Evolutionary conservation across 2,888 invertebrate genomes (phyloP).

Genomic region (Hymenopus coronatus): DNA sequence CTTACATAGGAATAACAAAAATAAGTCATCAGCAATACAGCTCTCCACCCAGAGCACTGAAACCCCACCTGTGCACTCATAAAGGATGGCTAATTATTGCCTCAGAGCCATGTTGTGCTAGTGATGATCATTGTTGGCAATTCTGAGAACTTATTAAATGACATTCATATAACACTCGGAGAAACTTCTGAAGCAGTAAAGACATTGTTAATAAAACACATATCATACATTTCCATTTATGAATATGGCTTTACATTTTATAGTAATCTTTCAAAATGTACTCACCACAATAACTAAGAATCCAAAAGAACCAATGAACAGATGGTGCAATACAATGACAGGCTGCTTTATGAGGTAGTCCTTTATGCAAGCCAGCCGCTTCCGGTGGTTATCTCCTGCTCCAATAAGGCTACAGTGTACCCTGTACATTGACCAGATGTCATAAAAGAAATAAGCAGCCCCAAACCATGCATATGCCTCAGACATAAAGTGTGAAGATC

Average conservation of each 20-base stretch:
- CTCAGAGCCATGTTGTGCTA: too few species aligned
- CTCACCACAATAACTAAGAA: slow-evolving; percentile 71
- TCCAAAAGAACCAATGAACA: slow-evolving; percentile 72
- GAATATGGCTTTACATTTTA: too few species aligned
- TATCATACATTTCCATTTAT: not conserved
- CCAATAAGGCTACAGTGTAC: slow-evolving; percentile 50
- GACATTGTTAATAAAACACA: not conserved
- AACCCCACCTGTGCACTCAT: too few species aligned
- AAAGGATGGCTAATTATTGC: too few species aligned
- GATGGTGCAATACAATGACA: slow-evolving; percentile 69
- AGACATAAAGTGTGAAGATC: slow-evolving; percentile 67
- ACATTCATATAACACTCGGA: not conserved
- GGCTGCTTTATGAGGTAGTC: slow-evolving; percentile 57
- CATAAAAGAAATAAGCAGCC: slow-evolving; percentile 74
- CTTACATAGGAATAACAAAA: too few species aligned
- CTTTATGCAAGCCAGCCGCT: slow-evolving; percentile 23
- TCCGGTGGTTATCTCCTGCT: not conserved
- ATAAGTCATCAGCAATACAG: too few species aligned
- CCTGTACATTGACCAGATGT: slow-evolving; percentile 77
- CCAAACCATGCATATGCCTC: slow-evolving; percentile 79
- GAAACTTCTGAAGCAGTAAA: not conserved
- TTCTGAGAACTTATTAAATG: too few species aligned
- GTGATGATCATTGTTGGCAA: too few species aligned
- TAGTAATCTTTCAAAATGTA: slow-evolving; percentile 31
- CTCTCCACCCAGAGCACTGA: too few species aligned